phyloP scores from a whole-genome alignment of 2,888 invertebrate species.

The Campopleginae sp. region DNA sequence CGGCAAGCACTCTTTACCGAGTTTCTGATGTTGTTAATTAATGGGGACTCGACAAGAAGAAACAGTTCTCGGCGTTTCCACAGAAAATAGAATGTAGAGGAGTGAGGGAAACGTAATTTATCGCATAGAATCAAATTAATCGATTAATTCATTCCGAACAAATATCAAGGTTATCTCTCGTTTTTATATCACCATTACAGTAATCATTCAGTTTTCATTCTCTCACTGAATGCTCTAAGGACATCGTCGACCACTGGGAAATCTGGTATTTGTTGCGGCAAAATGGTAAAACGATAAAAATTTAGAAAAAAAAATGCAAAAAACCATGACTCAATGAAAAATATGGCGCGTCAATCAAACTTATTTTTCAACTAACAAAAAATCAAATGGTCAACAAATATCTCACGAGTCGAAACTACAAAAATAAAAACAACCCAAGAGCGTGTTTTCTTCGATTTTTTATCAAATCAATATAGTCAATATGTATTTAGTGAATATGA shows the following conservation, averaged over 20 bases:
- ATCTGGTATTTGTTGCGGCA: no score
- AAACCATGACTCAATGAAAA: neutral
- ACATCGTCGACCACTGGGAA: no score
- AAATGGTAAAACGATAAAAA: no score
- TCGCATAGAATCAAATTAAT: no score
- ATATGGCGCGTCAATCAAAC: neutral
- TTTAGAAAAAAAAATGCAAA: neutral
- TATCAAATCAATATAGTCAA: neutral
- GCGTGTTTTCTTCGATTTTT: neutral
- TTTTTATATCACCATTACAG: neutral
- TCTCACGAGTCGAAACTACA: neutral
- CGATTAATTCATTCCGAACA: no score
- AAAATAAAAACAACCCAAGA: neutral
- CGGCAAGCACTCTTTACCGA: neutral
- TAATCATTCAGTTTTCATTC: neutral
- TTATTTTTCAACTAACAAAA: neutral
- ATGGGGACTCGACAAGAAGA: no score
- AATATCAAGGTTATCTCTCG: no score
- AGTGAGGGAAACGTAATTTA: neutral
- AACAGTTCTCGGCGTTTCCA: neutral
- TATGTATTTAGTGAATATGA: neutral
- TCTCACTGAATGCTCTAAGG: no score
- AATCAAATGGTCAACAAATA: neutral
- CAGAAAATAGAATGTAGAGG: neutral
- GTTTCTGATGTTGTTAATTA: neutral